Percentiles rank a stretch among this genome's conserved stretches.
phyloP scores from a whole-genome alignment of 2,113 vertebrate genomes.

The Planiliza haematocheilus region DNA sequence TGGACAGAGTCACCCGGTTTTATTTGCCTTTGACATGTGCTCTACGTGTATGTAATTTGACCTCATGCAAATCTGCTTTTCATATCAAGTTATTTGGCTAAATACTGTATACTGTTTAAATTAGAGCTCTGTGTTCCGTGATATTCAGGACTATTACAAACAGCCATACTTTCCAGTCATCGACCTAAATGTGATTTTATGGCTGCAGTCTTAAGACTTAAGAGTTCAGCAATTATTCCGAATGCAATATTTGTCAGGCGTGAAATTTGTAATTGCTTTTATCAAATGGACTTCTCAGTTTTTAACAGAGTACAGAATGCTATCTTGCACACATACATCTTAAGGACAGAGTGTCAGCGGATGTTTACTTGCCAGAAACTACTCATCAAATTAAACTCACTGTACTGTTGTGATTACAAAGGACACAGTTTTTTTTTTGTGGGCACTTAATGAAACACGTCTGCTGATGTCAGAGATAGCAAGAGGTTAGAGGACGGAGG shows the following conservation, averaged over 20 bases:
- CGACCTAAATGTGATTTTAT: conserved; percentile 49
- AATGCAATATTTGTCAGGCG: conserved; percentile 29
- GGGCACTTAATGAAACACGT: conserved; percentile 22
- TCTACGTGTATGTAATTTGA: neutral
- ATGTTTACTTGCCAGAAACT: conserved; percentile 51
- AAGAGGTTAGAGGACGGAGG: conserved; percentile 23
- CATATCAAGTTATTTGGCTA: conserved; percentile 30
- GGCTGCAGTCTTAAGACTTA: conserved; percentile 47
- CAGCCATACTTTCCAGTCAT: conserved; percentile 53
- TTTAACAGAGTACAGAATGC: conserved; percentile 20
- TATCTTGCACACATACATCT: conserved; percentile 35
- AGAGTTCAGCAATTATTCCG: conserved; percentile 48
- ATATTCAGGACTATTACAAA: conserved; percentile 46
- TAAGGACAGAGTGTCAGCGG: conserved; percentile 58
- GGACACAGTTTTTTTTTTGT: conserved; percentile 9
- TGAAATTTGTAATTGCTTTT: conserved; percentile 58
- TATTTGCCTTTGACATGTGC: conserved; percentile 14
- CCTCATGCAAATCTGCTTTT: conserved; percentile 2
- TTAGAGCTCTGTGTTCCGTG: conserved; percentile 7
- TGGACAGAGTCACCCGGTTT: too few species aligned
- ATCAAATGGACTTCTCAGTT: conserved; percentile 39
- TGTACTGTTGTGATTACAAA: conserved; percentile 16
- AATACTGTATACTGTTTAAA: conserved; percentile 18
- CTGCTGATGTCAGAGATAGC: neutral
- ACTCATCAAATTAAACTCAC: conserved; percentile 42